Base-by-base conservation (phyloP, 2,888 invertebrate species). In the Eupithecia insigniata region DNA sequence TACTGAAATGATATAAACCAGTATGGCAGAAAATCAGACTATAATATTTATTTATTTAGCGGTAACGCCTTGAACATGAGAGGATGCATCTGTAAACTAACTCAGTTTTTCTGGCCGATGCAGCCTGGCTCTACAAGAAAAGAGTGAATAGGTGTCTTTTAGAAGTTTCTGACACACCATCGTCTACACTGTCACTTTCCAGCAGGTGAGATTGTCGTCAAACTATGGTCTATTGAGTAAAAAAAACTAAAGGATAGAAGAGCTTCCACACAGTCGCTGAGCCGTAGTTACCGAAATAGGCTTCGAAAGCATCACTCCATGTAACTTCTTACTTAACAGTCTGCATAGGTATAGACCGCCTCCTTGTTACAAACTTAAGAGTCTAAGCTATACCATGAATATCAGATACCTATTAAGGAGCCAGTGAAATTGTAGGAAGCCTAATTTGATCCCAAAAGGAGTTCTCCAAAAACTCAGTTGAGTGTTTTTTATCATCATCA, bases 1-100 rank as follows among this genome's bases (percentile, higher is more conserved):
- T 61, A 62, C 81, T 80, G 70, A 55, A 73, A 72, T 32, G 14
- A 26, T 55, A 55, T 0, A 26, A 55, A 51, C 46, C 2, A 46
- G n/a, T 46, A n/a, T 46, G 46, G 10, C n/a, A 22, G 3, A 46
- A 46, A n/a, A n/a, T 46, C 8, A 1, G 16, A 16, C 12, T 36
- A 1, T 12, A 1, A 36, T 36, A 39, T 39, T 39, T 34, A 32
- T 34, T 34, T 26, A 8, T 26, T 55, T 26, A 55, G 22, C n/a
- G 1, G 46, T 43, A 43, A 43, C 1, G 46, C 7, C 46, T n/a
- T 46, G 46, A 46, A n/a, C 6, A 46, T 46, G n/a, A 46, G 46
- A 46, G 2, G n/a, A n/a, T n/a, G 46, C n/a, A 46, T 43, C 6
- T 43, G 12, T 18, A 18, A 46, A n/a, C 2, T n/a, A 46, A n/a